Evolutionary conservation across 2,113 vertebrate species (phyloP).

Genomic region (Pipra filicauda): DNA sequence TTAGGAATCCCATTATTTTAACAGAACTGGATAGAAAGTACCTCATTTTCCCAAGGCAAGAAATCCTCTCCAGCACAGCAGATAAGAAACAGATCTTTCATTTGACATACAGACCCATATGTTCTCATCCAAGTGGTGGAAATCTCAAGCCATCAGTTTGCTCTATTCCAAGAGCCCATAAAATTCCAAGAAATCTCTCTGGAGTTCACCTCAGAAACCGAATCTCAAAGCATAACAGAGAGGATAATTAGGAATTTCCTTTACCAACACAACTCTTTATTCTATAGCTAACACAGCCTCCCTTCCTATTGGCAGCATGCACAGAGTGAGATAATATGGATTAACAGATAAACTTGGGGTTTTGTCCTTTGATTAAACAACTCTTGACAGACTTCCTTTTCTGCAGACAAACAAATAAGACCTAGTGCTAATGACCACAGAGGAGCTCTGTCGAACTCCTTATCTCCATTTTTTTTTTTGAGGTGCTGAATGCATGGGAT

Average conservation of each 20-base stretch:
- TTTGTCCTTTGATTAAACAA: not conserved
- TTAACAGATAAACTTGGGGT: not conserved
- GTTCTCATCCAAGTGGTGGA: not conserved
- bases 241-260: slow-evolving; percentile 16
- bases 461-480: not conserved
- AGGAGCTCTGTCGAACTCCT: not conserved
- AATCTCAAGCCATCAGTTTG: not conserved
- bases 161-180: not conserved
- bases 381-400: not conserved
- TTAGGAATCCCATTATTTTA: not conserved
- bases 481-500: not conserved
- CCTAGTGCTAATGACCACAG: not conserved
- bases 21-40: not conserved
- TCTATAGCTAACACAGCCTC: not conserved
- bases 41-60: not conserved
- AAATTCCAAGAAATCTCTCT: slow-evolving; percentile 59
- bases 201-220: slow-evolving; percentile 41
- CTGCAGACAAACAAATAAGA: not conserved
- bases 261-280: slow-evolving; percentile 35
- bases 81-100: slow-evolving; percentile 10
- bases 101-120: not conserved
- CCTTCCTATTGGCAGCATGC: not conserved
- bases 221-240: slow-evolving; percentile 18
- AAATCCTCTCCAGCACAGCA: not conserved
- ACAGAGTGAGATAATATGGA: not conserved